Percentiles rank a stretch among this genome's conserved stretches.
phyloP scores from a whole-genome alignment of 2,113 vertebrate species.

The Pituophis catenifer region DNA sequence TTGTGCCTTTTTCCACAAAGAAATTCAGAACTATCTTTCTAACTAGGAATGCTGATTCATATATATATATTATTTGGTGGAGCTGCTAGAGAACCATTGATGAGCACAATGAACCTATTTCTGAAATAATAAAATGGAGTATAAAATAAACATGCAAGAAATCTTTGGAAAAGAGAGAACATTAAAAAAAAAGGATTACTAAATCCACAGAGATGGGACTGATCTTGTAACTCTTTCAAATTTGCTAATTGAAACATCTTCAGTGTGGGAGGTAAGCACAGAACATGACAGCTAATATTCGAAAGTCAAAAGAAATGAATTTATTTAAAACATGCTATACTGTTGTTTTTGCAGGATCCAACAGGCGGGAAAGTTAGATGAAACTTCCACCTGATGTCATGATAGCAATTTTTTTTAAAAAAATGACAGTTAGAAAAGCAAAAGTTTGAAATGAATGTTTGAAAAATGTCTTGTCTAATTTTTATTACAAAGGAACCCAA shows the following conservation, averaged over 20 bases:
- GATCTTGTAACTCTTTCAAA: constrained; percentile 38
- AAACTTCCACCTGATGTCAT: constrained; percentile 38
- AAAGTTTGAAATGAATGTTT: constrained; percentile 16
- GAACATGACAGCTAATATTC: constrained; percentile 43
- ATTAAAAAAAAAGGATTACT: background rate
- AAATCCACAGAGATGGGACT: background rate
- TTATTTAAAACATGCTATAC: constrained; percentile 46
- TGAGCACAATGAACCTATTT: background rate
- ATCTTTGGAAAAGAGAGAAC: background rate
- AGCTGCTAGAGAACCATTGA: background rate
- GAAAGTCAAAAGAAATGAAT: constrained; percentile 47
- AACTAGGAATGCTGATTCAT: background rate
- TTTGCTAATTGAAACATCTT: constrained; percentile 31
- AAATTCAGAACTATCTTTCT: background rate
- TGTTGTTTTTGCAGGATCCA: constrained; percentile 47
- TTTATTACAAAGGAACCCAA: background rate
- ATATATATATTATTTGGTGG: background rate
- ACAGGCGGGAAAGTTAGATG: constrained; percentile 16
- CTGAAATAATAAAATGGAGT: background rate
- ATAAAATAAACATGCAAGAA: background rate
- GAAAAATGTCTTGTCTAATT: background rate
- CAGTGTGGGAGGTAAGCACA: constrained; percentile 36
- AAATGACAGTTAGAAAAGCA: background rate
- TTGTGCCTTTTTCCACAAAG: background rate
- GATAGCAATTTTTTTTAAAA: background rate